Evolutionary conservation across 2,888 invertebrate genomes (phyloP).

Genomic region (Nomada fabriciana): DNA sequence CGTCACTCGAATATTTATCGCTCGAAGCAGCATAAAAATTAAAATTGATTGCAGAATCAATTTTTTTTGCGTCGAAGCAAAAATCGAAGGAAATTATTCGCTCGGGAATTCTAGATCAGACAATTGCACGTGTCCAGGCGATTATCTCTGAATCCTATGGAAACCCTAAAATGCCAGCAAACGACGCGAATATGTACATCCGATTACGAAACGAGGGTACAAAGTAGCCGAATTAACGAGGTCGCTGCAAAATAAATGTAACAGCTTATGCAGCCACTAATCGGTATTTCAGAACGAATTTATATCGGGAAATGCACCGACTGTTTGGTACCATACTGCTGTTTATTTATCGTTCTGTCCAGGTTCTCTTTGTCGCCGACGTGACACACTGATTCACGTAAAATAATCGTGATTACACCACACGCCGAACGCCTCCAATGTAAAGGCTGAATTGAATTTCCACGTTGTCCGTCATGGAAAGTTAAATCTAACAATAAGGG

Average conservation of each 20-base stretch:
- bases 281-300: conserved; percentile 1
- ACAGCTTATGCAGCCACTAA: not conserved
- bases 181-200: not conserved
- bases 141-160: not conserved
- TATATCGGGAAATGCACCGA: not conserved
- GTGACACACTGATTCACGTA: too few species aligned
- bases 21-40: not conserved
- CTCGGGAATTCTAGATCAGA: not conserved
- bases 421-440: not conserved
- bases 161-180: not conserved
- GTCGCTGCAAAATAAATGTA: conserved; percentile 6
- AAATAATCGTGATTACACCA: conserved; percentile 8
- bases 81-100: not conserved
- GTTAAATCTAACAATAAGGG: conserved; percentile 39
- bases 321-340: too few species aligned
- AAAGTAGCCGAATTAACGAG: not conserved
- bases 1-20: not conserved
- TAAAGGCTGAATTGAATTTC: conserved; percentile 44
- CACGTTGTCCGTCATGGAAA: conserved; percentile 54
- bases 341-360: too few species aligned
- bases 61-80: not conserved
- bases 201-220: not conserved
- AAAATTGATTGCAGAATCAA: too few species aligned
- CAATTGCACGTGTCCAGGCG: not conserved
- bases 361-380: too few species aligned